These are phyloP conservation scores for Ranitomeya imitator DNA, from an alignment of 2,113 vertebrate species.

Conservation along the genomic window DNA sequence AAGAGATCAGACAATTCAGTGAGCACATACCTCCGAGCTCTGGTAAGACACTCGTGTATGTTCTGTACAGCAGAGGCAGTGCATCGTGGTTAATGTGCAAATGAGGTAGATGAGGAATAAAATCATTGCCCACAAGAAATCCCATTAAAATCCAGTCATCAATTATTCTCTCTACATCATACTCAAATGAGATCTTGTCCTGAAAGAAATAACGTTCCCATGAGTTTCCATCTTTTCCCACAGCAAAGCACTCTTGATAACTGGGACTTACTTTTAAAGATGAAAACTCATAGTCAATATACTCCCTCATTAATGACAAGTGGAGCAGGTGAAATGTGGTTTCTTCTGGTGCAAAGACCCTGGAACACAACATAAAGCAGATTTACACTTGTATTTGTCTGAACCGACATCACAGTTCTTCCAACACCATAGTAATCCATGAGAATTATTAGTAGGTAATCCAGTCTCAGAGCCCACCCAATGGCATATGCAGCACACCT, in stretches of 20 bases:
- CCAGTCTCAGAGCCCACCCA: no score
- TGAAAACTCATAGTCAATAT: conserved; percentile 98
- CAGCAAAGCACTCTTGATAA: not conserved
- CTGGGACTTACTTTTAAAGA: conserved; percentile 82
- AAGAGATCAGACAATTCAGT: not conserved
- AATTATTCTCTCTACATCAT: conserved; percentile 95
- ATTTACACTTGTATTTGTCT: not conserved
- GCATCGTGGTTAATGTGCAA: conserved; percentile 98
- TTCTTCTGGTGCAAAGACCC: conserved; percentile 94
- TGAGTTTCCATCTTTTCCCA: not conserved
- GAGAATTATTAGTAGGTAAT: no score
- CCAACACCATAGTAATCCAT: no score
- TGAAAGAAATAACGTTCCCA: conserved; percentile 63
- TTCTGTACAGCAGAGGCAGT: conserved; percentile 93
- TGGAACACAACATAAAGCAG: conserved; percentile 69
- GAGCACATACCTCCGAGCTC: conserved; percentile 83
- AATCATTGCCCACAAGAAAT: conserved; percentile 98
- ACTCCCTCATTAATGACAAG: conserved; percentile 97
- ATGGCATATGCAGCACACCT: no score
- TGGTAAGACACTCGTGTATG: conserved; percentile 89
- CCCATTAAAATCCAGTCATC: conserved; percentile 99
- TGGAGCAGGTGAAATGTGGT: conserved; percentile 97
- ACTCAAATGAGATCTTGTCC: conserved; percentile 84
- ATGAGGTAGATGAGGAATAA: conserved; percentile 99
- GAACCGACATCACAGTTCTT: not conserved